Percentiles rank a stretch among this genome's conserved stretches.
Evolutionary conservation across 2,113 vertebrate genomes (phyloP).

Genomic region (Pterocles gutturalis): DNA sequence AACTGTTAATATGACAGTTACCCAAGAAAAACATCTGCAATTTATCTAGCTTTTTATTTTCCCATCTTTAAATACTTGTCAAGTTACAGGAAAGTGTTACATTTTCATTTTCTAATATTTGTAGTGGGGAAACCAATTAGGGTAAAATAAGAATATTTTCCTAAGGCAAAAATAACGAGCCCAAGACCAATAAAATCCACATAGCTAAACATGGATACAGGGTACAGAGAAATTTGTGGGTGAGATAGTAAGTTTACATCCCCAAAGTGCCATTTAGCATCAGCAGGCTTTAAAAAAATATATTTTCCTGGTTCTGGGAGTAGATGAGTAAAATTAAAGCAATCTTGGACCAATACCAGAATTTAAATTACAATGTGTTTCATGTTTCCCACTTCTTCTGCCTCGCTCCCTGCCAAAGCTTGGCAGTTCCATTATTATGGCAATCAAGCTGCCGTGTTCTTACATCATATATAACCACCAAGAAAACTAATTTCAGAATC

Average conservation of each 20-base stretch:
- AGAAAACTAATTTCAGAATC: constrained; percentile 60
- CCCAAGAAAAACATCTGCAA: neutral
- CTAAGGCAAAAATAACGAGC: constrained; percentile 1
- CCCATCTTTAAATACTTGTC: constrained; percentile 1
- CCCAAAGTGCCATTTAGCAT: constrained; percentile 2
- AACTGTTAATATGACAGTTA: neutral
- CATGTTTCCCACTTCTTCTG: neutral
- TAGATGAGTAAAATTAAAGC: constrained; percentile 35
- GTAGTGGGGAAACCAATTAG: neutral
- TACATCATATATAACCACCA: constrained; percentile 29
- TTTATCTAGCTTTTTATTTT: neutral
- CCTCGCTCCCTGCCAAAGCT: neutral
- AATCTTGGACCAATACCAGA: constrained; percentile 11
- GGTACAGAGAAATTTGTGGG: neutral
- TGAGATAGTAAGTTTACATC: neutral
- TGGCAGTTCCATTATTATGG: constrained; percentile 53
- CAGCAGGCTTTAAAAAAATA: neutral
- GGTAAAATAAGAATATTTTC: neutral
- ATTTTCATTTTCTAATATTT: constrained; percentile 21
- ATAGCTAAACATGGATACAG: neutral
- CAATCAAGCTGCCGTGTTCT: constrained; percentile 44
- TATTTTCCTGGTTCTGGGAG: neutral
- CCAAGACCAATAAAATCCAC: neutral
- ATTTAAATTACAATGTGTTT: constrained; percentile 40
- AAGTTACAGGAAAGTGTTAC: neutral